Base-by-base conservation (phyloP, 2,797 vertebrate genomes). In the Paguma larvata region DNA sequence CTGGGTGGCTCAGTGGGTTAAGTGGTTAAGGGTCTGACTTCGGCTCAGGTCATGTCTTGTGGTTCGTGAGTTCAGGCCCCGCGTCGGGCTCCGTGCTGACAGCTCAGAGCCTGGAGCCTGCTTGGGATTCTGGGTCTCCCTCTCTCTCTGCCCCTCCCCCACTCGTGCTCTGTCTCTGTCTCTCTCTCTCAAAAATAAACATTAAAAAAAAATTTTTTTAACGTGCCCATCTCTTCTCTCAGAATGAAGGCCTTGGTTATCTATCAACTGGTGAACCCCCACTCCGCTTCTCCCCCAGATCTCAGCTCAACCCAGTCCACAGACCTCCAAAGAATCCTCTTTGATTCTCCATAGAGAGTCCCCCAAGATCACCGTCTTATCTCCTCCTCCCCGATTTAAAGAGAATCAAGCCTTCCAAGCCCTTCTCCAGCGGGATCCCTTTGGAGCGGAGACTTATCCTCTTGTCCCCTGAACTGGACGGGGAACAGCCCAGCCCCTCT, bases 401-500 rank as follows among this genome's bases (percentile, higher is more conserved):
- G n/a, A 85, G 38, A 91, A 48, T 34, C 79, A 63, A 85, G 62
- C 30, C 78, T 83, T 86, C 48, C 62, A 77, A 59, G 72, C 51
- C 90, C 72, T 48, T 92, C 65, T 94, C 53, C 19, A 3, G 38
- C 3, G 38, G 46, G 62, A 41, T 51, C 65, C 80, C 63, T 56
- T 72, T 46, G 88, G 44, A 89, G 38, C 44, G 67, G 53, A 84
- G 79, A n/a, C 34, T 91, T 79, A 16, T 51, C 75, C 51, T 75
- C 62, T 48, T 16, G 59, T 38, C 68, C 62, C 79, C 48, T 53
- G 34, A 46, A 18, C 84, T 70, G 63, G 51, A 73, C 83, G 84
- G 62, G 53, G 70, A 56, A 63, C 16, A 48, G 27, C 62, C 15
- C 15, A 73, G 85, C 63, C 91, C 95, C 59, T 94, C 97, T 98